Evolutionary conservation across 1,140 invertebrate species (phyloP).

Genomic region (Eubasilissa regina): DNA sequence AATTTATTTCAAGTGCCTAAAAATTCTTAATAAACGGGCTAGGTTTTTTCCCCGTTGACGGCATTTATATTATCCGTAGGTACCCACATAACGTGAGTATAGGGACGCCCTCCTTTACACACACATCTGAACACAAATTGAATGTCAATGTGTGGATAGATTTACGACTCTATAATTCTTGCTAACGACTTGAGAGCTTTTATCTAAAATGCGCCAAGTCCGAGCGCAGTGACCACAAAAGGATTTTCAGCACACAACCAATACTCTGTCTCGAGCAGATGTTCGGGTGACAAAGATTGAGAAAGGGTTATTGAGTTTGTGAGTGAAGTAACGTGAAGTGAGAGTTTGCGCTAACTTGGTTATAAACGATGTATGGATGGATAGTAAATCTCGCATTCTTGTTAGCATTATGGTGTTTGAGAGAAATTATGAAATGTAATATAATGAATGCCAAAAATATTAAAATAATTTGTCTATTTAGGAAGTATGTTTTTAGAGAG

Average conservation of each 20-base stretch:
- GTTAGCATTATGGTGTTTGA: too few relatives aligned
- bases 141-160: conserved; percentile 43
- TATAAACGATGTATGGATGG: too few relatives aligned
- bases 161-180: conserved; percentile 54
- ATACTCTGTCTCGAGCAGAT: conserved; percentile 34
- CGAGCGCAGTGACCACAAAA: conserved; percentile 20
- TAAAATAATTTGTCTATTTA: too few relatives aligned
- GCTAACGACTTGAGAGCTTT: conserved; percentile 45
- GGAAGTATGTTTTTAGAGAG: too few relatives aligned
- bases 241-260: conserved; percentile 15
- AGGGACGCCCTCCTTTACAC: neutral
- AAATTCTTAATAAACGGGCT: neutral
- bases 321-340: too few relatives aligned
- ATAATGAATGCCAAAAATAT: too few relatives aligned
- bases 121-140: conserved; percentile 9
- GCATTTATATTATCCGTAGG: neutral
- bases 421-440: too few relatives aligned
- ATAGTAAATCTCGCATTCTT: neutral
- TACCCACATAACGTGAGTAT: too few relatives aligned
- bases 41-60: neutral
- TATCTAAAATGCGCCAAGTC: conserved; percentile 20
- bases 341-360: too few relatives aligned
- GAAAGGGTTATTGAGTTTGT: neutral
- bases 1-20: conserved; percentile 10
- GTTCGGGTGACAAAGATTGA: conserved; percentile 3